Percentiles rank a stretch among this genome's conserved stretches.
phyloP scores from a whole-genome alignment of 2,113 vertebrate genomes.

The Geococcyx californianus region DNA sequence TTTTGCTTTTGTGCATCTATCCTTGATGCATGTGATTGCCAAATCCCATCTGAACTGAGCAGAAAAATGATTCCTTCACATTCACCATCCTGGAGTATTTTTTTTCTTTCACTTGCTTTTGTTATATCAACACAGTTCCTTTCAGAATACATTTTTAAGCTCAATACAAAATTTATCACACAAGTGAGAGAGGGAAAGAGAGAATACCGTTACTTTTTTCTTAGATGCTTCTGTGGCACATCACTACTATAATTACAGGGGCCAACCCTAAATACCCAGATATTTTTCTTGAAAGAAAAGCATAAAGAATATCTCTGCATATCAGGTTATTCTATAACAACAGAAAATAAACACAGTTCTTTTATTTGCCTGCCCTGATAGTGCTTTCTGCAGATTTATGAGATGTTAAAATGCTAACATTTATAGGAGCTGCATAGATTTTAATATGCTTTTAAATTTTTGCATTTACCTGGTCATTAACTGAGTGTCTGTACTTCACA shows the following conservation, averaged over 20 bases:
- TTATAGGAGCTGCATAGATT: not conserved
- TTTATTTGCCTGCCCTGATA: not conserved
- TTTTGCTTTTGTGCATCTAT: not conserved
- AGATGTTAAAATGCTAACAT: not conserved
- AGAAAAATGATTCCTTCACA: not conserved
- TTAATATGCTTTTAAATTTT: not conserved
- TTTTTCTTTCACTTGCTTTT: not conserved
- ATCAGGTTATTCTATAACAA: not conserved
- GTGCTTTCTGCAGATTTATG: not conserved
- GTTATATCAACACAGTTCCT: not conserved
- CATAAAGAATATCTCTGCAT: not conserved
- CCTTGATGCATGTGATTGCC: not conserved
- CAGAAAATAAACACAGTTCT: not conserved
- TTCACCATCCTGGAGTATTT: accelerated
- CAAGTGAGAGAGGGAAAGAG: not conserved
- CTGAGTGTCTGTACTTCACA: not conserved
- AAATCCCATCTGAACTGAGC: not conserved
- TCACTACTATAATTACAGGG: not conserved
- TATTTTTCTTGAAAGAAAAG: not conserved
- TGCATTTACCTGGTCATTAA: not conserved
- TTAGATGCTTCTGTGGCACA: not conserved
- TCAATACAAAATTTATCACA: not conserved
- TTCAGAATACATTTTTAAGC: not conserved
- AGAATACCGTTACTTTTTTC: not conserved
- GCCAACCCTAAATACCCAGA: accelerated